Conservation (phyloP, 1,140 invertebrate species). For the Lucilia cuprina region DNA sequence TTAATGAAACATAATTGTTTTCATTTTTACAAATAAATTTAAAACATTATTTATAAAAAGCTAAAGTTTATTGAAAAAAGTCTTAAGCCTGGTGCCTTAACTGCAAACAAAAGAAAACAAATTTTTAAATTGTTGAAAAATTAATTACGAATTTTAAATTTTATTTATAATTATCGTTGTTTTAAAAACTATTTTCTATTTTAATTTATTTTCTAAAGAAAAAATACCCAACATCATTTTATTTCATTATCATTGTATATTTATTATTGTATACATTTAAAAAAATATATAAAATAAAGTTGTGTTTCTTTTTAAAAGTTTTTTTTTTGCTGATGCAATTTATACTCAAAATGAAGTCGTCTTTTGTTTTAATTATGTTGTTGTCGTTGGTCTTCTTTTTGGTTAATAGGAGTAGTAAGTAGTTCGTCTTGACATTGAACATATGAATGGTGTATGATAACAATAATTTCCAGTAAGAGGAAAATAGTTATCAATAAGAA, state of each 20-base stretch:
- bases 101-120: background rate
- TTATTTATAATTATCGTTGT: background rate
- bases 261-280: background rate
- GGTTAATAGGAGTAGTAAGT: background rate
- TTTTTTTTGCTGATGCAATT: background rate
- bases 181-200: background rate
- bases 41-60: no score
- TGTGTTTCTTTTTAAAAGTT: background rate
- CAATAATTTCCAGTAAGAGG: background rate
- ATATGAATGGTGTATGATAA: background rate
- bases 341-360: background rate
- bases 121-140: background rate
- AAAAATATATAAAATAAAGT: background rate
- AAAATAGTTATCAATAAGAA: background rate
- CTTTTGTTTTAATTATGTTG: background rate
- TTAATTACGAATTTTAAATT: background rate
- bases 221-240: background rate
- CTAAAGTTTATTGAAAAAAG: background rate
- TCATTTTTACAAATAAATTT: no score
- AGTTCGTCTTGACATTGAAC: background rate
- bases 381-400: background rate
- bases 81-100: slow-evolving; percentile 24
- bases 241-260: background rate
- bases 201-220: background rate
- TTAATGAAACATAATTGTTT: no score